Conservation (phyloP, 2,113 vertebrate species). For the Bolborhynchus lineola region DNA sequence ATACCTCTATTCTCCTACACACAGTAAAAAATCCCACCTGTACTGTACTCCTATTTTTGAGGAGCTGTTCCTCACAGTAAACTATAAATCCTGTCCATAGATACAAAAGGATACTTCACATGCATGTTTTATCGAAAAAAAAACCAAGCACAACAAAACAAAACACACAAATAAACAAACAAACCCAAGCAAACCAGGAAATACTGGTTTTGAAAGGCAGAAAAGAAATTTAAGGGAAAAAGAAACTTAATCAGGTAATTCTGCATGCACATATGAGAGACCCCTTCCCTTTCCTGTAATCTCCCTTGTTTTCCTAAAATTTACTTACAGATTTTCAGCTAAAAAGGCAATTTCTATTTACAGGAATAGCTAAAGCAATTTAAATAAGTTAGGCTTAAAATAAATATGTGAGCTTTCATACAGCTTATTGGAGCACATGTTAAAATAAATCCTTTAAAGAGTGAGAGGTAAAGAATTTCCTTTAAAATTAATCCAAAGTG, state of each 20-base stretch:
- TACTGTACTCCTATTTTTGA: not conserved
- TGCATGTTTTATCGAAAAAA: not conserved
- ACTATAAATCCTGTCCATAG: not conserved
- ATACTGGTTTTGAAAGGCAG: not conserved
- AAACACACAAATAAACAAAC: not conserved
- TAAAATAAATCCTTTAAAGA: constrained; percentile 4
- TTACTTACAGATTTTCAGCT: constrained; percentile 4
- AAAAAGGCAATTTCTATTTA: not conserved
- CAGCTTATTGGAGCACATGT: not conserved
- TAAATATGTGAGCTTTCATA: constrained; percentile 3
- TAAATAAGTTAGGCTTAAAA: constrained; percentile 23
- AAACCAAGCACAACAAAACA: not conserved
- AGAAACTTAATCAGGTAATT: not conserved
- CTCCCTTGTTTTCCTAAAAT: constrained; percentile 6
- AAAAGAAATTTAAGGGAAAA: not conserved
- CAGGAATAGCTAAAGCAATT: not conserved
- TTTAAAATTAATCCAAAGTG: constrained; percentile 6
- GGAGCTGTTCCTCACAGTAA: not conserved
- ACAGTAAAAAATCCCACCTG: not conserved
- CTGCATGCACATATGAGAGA: not conserved
- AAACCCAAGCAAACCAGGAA: not conserved
- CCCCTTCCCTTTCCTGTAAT: not conserved
- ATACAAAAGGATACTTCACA: not conserved
- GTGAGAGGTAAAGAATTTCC: not conserved
- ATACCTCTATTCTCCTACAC: not conserved